Percentiles rank a stretch among this genome's conserved stretches.
These are phyloP conservation scores for Drosophila ohnishii DNA, from an alignment of 1,140 invertebrate species.

Conservation along the genomic window DNA sequence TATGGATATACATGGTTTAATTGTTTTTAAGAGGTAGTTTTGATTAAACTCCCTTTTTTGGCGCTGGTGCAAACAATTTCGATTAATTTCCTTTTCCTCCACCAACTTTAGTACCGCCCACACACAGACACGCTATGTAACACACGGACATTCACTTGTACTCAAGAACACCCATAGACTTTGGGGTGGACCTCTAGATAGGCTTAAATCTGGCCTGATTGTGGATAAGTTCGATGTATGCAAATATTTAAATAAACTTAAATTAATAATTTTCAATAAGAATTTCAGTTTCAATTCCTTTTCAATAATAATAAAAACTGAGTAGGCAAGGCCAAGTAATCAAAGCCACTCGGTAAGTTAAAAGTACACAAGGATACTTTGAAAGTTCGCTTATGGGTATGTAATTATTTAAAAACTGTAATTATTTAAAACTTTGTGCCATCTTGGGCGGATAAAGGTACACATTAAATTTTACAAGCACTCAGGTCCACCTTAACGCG, in stretches of 20 bases:
- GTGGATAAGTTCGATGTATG: neutral
- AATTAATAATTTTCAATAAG: neutral
- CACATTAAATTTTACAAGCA: slow-evolving; percentile 4
- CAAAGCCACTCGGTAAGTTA: neutral
- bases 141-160: slow-evolving; percentile 11
- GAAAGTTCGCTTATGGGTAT: too few relatives aligned
- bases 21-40: neutral
- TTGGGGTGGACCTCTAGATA: slow-evolving; percentile 5
- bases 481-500: slow-evolving; percentile 24
- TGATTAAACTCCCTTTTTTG: slow-evolving; percentile 1
- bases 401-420: neutral
- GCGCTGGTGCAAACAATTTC: slow-evolving; percentile 1
- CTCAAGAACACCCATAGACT: slow-evolving; percentile 1
- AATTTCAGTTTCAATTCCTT: neutral
- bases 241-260: neutral
- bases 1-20: neutral
- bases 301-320: neutral
- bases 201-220: neutral
- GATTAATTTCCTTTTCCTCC: slow-evolving; percentile 32
- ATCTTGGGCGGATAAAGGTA: neutral
- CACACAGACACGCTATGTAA: slow-evolving; percentile 45
- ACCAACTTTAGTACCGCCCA: slow-evolving; percentile 30
- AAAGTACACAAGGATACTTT: neutral
- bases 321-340: neutral
- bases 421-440: neutral